Evolutionary conservation across 2,888 invertebrate species (phyloP).

Genomic region (Melanargia galathea): DNA sequence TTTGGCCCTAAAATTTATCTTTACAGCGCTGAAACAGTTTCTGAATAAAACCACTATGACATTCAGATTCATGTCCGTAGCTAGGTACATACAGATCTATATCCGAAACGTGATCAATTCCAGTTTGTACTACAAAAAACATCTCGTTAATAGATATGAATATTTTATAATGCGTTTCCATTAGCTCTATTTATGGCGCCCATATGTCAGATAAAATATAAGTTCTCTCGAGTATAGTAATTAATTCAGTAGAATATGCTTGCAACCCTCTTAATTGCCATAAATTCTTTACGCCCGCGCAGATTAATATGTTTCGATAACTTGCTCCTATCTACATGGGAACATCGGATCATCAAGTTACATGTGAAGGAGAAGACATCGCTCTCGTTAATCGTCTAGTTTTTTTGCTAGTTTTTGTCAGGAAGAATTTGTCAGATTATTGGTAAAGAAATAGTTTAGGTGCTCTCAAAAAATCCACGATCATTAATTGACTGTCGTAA

Average conservation of each 20-base stretch:
- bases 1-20: too few species aligned
- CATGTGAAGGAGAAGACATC: background rate
- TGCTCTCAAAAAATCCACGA: too few species aligned
- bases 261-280: conserved; percentile 22
- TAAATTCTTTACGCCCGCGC: conserved; percentile 18
- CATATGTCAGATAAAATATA: conserved; percentile 18
- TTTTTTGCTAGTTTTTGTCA: too few species aligned
- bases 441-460: too few species aligned
- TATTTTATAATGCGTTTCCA: conserved; percentile 13
- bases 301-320: conserved; percentile 24
- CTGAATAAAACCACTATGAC: too few species aligned
- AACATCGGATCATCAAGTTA: conserved; percentile 5
- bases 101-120: too few species aligned
- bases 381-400: background rate
- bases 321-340: conserved; percentile 18
- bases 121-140: background rate
- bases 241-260: conserved; percentile 14
- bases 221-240: background rate
- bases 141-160: conserved; percentile 14
- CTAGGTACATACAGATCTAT: too few species aligned
- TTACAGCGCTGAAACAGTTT: too few species aligned
- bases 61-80: too few species aligned
- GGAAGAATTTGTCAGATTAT: too few species aligned
- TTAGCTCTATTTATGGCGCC: conserved; percentile 15
- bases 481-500: too few species aligned